Conservation (phyloP, 2,797 vertebrate genomes). For the Stomatorhinus walkeri region DNA sequence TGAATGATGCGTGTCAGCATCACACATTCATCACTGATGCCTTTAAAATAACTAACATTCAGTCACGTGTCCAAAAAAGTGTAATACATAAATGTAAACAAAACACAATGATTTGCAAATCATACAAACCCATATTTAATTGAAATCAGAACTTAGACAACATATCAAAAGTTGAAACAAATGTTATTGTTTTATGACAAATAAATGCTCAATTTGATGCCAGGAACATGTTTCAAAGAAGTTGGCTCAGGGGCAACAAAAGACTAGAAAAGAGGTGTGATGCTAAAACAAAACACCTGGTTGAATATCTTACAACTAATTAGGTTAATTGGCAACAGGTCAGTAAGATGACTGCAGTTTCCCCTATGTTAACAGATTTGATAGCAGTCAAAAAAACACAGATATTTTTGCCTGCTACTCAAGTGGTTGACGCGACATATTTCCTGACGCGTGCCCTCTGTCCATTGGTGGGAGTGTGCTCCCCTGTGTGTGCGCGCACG, state of each 20-base stretch:
- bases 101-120: not conserved
- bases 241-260: not conserved
- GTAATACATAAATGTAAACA: not conserved
- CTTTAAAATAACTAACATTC: not conserved
- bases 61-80: not conserved
- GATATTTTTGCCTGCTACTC: too few relatives aligned
- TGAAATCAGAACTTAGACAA: not conserved
- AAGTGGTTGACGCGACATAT: too few relatives aligned
- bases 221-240: not conserved
- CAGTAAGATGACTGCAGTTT: not conserved
- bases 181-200: not conserved
- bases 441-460: too few relatives aligned
- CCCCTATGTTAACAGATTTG: too few relatives aligned
- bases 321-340: not conserved
- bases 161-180: not conserved
- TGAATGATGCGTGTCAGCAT: not conserved
- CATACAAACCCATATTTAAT: not conserved
- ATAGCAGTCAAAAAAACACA: too few relatives aligned
- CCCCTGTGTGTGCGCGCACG: too few relatives aligned
- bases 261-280: not conserved
- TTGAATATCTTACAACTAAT: not conserved
- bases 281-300: not conserved
- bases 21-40: not conserved
- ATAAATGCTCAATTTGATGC: not conserved
- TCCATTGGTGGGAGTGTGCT: too few relatives aligned